Percentiles rank a stretch among this genome's conserved stretches.
Conservation (phyloP, 2,888 invertebrate genomes). For the Oscheius sp. region DNA sequence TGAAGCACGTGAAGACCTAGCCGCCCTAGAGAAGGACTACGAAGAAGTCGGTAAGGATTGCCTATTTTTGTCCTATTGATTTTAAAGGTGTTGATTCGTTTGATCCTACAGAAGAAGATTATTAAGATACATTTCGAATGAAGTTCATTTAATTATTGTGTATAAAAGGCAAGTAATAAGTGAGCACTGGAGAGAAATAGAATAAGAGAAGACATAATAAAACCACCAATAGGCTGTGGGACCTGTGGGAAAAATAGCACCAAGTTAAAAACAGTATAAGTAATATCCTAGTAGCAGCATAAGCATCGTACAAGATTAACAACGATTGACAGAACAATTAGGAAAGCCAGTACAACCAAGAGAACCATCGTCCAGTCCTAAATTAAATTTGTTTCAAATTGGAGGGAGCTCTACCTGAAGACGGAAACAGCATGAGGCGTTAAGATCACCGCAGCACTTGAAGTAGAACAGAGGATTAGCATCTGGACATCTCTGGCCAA, state of each 20-base stretch:
- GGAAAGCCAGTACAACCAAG: slow-evolving; percentile 32
- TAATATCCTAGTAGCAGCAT: slow-evolving; percentile 39
- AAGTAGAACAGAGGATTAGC: slow-evolving; percentile 64
- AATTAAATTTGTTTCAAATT: background rate
- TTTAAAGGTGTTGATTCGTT: slow-evolving; percentile 56
- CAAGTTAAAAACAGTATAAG: too few relatives aligned
- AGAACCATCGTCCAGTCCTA: slow-evolving; percentile 40
- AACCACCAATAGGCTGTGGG: too few relatives aligned
- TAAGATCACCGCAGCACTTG: slow-evolving; percentile 65
- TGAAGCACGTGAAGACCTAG: slow-evolving; percentile 72
- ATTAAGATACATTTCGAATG: too few relatives aligned
- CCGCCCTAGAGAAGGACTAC: slow-evolving; percentile 72
- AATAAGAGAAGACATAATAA: too few relatives aligned
- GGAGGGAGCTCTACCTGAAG: slow-evolving; percentile 49
- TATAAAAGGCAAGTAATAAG: too few relatives aligned
- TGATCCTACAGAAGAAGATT: slow-evolving; percentile 55
- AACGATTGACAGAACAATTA: slow-evolving; percentile 36
- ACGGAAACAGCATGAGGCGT: slow-evolving; percentile 64
- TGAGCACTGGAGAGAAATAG: too few relatives aligned
- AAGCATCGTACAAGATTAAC: slow-evolving; percentile 41
- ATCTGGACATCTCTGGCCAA: slow-evolving; percentile 64
- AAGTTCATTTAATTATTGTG: too few relatives aligned
- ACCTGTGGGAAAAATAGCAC: too few relatives aligned
- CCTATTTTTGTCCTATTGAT: too few relatives aligned
- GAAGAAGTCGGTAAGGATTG: too few relatives aligned